Percentiles rank a stretch among this genome's conserved stretches.
Evolutionary conservation across 2,888 invertebrate species (phyloP).

Genomic region (Zaprionus obscuricornis): DNA sequence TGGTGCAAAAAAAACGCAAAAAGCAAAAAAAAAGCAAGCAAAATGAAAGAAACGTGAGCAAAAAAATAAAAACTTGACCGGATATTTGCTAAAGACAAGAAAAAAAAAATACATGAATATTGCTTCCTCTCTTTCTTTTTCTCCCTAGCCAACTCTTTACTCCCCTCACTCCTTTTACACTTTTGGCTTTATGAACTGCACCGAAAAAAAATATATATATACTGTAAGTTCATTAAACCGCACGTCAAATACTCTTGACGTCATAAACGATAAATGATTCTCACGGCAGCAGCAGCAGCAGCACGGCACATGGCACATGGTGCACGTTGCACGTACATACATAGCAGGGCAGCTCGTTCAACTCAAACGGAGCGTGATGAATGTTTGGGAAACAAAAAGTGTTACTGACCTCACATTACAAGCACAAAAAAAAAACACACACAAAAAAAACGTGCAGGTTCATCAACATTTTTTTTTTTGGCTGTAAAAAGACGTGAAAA

Average conservation of each 20-base stretch:
- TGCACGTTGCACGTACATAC: too few species aligned
- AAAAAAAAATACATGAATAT: too few species aligned
- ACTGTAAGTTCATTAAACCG: constrained; percentile 67
- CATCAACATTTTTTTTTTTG: constrained; percentile 40
- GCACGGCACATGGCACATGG: too few species aligned
- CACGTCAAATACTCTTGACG: constrained; percentile 51
- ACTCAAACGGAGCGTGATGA: constrained; percentile 69
- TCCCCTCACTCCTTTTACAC: neutral
- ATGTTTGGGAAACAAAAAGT: constrained; percentile 67
- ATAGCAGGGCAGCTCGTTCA: too few species aligned
- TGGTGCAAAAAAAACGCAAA: constrained; percentile 7
- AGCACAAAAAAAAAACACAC: constrained; percentile 8
- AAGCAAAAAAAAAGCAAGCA: constrained; percentile 26
- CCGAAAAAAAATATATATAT: constrained; percentile 4
- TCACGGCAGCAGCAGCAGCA: constrained; percentile 40
- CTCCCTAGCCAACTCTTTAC: neutral
- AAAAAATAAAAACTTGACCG: constrained; percentile 17
- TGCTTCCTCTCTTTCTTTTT: neutral
- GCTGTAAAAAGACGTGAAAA: too few species aligned
- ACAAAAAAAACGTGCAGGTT: constrained; percentile 65
- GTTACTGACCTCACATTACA: constrained; percentile 78
- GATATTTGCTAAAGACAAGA: constrained; percentile 22
- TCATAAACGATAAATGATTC: constrained; percentile 59
- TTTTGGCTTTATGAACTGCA: constrained; percentile 4
- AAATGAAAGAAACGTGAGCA: too few species aligned